These are phyloP conservation scores for Spilogale gracilis DNA, from an alignment of 2,113 vertebrate genomes.

Conservation along the genomic window DNA sequence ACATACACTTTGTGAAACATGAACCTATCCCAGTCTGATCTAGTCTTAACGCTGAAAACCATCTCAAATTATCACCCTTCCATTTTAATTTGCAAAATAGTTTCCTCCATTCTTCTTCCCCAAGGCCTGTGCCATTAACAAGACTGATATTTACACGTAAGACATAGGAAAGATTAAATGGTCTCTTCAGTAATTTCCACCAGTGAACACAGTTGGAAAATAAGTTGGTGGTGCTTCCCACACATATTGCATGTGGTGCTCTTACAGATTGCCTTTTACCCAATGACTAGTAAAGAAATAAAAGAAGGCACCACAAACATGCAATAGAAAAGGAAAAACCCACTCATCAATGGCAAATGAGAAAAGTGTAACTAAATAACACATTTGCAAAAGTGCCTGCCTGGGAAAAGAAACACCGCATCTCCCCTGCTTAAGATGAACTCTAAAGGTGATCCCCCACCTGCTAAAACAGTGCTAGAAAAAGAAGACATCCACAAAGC, in stretches of 20 bases:
- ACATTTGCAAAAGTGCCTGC: neutral
- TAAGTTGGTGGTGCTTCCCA: neutral
- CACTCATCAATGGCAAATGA: neutral
- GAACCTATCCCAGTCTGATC: neutral
- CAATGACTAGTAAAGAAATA: neutral
- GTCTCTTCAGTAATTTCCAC: slow-evolving; percentile 66
- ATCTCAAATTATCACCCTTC: slow-evolving; percentile 63
- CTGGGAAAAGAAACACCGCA: neutral
- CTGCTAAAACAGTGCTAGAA: neutral
- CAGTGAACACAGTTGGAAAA: neutral
- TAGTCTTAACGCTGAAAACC: slow-evolving; percentile 21
- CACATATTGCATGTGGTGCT: neutral
- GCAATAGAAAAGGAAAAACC: neutral
- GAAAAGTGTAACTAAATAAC: neutral
- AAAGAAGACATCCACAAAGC: neutral
- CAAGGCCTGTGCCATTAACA: neutral
- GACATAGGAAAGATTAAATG: neutral
- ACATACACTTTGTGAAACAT: neutral
- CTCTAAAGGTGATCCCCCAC: neutral
- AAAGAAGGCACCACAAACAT: neutral
- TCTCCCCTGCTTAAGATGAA: neutral
- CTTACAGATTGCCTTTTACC: neutral
- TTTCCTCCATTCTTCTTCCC: neutral
- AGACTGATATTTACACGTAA: slow-evolving; percentile 2
- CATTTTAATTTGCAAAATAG: slow-evolving; percentile 67